A percentile compares a stretch with the other conserved stretches of the same genome.
phyloP scores from a whole-genome alignment of 2,797 vertebrate genomes.

The Tympanoctomys barrerae region DNA sequence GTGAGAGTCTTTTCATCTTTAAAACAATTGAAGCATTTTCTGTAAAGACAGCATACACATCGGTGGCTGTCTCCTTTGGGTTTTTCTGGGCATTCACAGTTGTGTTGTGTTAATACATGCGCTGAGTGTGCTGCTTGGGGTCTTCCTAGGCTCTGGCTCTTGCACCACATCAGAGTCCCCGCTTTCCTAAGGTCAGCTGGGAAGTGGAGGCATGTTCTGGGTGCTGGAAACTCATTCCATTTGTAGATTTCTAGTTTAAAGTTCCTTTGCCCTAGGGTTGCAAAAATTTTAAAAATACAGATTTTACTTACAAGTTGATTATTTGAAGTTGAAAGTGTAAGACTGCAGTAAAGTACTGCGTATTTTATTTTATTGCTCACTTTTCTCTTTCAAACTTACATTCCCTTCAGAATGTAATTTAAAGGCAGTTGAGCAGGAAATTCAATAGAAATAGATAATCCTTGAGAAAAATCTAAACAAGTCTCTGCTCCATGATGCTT shows the following conservation, averaged over 20 bases:
- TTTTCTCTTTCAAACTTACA: background rate
- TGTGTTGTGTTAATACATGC: background rate
- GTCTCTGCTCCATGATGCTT: background rate
- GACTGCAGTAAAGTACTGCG: background rate
- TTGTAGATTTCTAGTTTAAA: conserved; percentile 28
- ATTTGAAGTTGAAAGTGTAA: background rate
- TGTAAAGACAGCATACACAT: background rate
- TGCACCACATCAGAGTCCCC: background rate
- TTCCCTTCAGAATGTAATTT: conserved; percentile 56
- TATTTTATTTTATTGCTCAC: conserved; percentile 20
- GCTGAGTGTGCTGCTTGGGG: background rate
- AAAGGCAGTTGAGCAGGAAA: conserved; percentile 39
- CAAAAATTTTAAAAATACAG: background rate
- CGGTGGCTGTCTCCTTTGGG: background rate
- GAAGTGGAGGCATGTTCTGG: background rate
- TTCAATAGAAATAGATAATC: conserved; percentile 39
- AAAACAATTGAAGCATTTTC: background rate
- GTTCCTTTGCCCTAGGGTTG: background rate
- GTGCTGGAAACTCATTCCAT: background rate
- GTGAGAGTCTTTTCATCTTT: conserved; percentile 8
- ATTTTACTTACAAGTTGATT: conserved; percentile 38
- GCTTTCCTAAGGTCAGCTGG: background rate
- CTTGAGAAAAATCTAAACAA: background rate
- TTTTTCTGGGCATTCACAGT: background rate
- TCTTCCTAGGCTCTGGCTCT: background rate